phyloP scores from a whole-genome alignment of 2,113 vertebrate species.

The Pteronura brasiliensis region DNA sequence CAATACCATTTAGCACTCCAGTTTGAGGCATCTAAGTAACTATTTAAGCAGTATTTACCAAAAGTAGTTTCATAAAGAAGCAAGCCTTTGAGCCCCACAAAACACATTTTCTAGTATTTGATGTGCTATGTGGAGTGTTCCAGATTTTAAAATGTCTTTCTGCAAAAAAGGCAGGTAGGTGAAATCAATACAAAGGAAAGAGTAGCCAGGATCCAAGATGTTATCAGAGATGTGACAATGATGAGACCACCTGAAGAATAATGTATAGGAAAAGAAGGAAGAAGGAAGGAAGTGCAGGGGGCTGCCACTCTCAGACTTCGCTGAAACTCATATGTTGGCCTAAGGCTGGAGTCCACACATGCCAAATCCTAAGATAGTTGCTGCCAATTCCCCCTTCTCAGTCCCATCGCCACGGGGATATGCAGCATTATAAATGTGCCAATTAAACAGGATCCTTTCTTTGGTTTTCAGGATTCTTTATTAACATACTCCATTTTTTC shows the following conservation, averaged over 20 bases:
- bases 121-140: neutral
- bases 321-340: neutral
- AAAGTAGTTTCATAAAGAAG: conserved; percentile 18
- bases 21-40: neutral
- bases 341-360: neutral
- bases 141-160: conserved; percentile 14
- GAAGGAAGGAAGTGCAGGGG: neutral
- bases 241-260: neutral
- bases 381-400: neutral
- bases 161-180: neutral
- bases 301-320: neutral
- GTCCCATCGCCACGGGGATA: neutral
- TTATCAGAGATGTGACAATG: neutral
- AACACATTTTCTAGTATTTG: conserved; percentile 38
- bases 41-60: conserved; percentile 40
- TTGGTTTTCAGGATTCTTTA: neutral
- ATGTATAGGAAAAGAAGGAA: neutral
- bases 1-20: conserved; percentile 34
- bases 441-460: neutral
- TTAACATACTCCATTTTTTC: neutral
- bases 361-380: neutral
- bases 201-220: neutral
- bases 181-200: neutral
- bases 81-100: conserved; percentile 27
- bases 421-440: neutral